phyloP scores from a whole-genome alignment of 2,888 invertebrate species.

The Andrena minutula region DNA sequence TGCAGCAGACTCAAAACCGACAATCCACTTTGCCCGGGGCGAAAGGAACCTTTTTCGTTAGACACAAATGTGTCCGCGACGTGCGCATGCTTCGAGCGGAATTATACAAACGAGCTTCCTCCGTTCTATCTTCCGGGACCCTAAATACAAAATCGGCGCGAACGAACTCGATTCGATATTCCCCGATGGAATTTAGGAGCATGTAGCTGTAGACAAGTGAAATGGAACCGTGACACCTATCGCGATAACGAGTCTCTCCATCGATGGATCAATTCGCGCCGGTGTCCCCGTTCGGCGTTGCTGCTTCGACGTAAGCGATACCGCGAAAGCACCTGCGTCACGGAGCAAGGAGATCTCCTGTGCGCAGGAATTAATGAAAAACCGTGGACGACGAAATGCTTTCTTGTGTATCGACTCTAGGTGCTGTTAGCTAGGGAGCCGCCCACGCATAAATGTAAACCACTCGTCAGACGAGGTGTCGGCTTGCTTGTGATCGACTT shows the following conservation, averaged over 20 bases:
- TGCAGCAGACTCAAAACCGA: slow-evolving; percentile 16
- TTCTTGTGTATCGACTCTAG: slow-evolving; percentile 27
- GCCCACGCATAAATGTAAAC: slow-evolving; percentile 33
- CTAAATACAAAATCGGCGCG: not conserved
- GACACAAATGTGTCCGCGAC: not conserved
- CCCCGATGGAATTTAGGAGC: slow-evolving; percentile 26
- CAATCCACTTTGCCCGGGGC: slow-evolving; percentile 17
- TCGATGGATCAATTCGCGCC: slow-evolving; percentile 9
- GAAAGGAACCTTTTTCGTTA: not conserved
- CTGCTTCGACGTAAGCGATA: not conserved
- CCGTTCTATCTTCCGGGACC: slow-evolving; percentile 38
- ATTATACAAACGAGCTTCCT: not conserved
- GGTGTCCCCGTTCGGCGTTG: slow-evolving; percentile 12
- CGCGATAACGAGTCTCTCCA: slow-evolving; percentile 16
- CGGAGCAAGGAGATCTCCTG: not conserved
- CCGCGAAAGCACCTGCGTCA: slow-evolving; percentile 19
- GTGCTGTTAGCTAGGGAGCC: slow-evolving; percentile 30
- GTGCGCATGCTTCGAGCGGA: not conserved
- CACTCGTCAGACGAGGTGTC: slow-evolving; percentile 6
- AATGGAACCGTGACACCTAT: slow-evolving; percentile 19
- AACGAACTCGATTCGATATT: slow-evolving; percentile 9
- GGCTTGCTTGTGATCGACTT: slow-evolving; percentile 36
- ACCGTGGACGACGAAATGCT: slow-evolving; percentile 8
- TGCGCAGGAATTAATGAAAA: not conserved
- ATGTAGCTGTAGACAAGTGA: slow-evolving; percentile 27